Conservation (phyloP, 2,113 vertebrate species). For the Elephantulus edwardii region DNA sequence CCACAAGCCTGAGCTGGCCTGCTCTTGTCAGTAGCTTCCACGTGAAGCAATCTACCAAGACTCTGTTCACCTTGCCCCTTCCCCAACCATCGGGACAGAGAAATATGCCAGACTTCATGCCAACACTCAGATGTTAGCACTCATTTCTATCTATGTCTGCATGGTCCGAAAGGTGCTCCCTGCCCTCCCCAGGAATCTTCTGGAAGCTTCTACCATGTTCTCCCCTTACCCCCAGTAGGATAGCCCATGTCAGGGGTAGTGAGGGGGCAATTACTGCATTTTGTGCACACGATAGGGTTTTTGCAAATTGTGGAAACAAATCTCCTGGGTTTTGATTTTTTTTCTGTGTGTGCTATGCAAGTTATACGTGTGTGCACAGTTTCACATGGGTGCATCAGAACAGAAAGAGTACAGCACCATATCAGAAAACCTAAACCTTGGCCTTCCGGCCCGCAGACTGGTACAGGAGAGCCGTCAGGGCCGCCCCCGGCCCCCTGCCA, state of each 20-base stretch:
- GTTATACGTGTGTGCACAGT: too few species aligned
- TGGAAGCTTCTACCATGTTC: background rate
- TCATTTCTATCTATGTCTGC: too few species aligned
- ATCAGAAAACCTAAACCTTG: too few species aligned
- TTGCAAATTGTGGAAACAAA: too few species aligned
- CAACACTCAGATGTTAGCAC: background rate
- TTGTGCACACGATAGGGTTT: too few species aligned
- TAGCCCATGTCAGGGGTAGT: background rate
- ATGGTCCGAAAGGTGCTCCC: background rate
- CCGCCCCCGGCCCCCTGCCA: background rate
- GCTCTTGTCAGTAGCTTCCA: background rate
- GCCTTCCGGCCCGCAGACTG: too few species aligned
- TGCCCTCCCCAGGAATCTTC: background rate
- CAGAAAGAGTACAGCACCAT: too few species aligned
- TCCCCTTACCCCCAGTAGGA: too few species aligned
- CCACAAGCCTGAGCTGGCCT: background rate
- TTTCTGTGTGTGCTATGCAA: too few species aligned
- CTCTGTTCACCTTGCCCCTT: background rate
- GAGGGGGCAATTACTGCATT: background rate
- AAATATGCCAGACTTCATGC: rapidly evolving
- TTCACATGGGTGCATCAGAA: too few species aligned
- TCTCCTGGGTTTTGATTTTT: too few species aligned
- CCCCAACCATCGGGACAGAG: rapidly evolving
- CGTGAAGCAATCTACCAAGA: background rate
- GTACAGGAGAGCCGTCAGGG: too few species aligned